These are phyloP conservation scores for Amiota mariae DNA, from an alignment of 2,888 invertebrate genomes.

Conservation along the genomic window DNA sequence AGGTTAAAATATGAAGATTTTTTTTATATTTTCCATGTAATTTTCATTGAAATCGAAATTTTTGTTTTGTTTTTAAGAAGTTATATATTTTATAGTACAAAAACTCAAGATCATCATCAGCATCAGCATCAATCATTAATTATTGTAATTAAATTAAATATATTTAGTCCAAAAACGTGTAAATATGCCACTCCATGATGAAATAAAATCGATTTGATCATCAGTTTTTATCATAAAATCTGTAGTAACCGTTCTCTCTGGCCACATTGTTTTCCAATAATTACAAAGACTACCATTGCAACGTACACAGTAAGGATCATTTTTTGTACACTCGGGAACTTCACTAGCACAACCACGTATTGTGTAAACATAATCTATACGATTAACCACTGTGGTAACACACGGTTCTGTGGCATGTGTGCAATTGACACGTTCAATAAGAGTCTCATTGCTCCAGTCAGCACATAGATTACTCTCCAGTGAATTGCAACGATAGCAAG, in stretches of 20 bases:
- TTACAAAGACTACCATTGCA: conserved; percentile 69
- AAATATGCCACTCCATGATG: background rate
- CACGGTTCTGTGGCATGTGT: conserved; percentile 57
- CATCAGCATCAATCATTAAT: too few species aligned
- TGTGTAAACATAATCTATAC: conserved; percentile 57
- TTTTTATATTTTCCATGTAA: too few species aligned
- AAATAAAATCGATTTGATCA: background rate
- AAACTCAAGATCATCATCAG: too few species aligned
- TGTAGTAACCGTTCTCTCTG: background rate
- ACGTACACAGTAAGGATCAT: conserved; percentile 66
- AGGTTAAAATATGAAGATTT: too few species aligned
- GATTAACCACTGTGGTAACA: conserved; percentile 61
- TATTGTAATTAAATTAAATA: background rate
- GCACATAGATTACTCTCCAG: conserved; percentile 58
- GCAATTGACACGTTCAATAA: conserved; percentile 55
- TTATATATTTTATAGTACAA: too few species aligned
- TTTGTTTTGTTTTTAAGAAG: too few species aligned
- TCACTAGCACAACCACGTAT: conserved; percentile 62
- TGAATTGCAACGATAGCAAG: conserved; percentile 66
- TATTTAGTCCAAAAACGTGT: conserved; percentile 5
- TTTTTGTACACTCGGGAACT: conserved; percentile 61
- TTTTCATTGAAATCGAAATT: background rate
- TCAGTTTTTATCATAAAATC: background rate
- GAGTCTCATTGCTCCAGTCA: conserved; percentile 44
- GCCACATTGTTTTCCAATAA: conserved; percentile 51